Evolutionary conservation across 2,113 vertebrate species (phyloP).

Genomic region (Columbina picui): DNA sequence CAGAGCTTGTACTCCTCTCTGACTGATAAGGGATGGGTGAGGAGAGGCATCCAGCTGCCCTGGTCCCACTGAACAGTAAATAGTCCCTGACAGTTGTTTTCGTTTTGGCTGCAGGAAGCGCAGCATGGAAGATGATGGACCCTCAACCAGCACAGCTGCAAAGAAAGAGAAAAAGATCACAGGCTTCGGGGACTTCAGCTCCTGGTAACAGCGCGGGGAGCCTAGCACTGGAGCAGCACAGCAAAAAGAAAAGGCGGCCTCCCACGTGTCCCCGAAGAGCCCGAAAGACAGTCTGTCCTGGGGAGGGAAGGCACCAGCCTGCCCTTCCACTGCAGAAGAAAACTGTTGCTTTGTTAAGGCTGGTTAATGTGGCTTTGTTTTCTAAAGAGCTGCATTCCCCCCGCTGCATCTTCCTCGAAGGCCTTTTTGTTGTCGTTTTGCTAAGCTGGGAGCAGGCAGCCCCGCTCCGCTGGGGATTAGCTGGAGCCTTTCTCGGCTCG

Average conservation of each 20-base stretch:
- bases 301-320: conserved; percentile 15
- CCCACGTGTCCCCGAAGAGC: background rate
- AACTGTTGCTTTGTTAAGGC: conserved; percentile 46
- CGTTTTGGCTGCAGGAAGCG: conserved; percentile 83
- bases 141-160: conserved; percentile 83
- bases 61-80: background rate
- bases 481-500: background rate
- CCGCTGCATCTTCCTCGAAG: conserved; percentile 43
- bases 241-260: background rate
- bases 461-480: background rate
- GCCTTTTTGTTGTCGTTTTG: conserved; percentile 37
- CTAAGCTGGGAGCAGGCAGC: background rate
- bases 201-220: conserved; percentile 82
- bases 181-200: conserved; percentile 92
- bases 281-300: background rate
- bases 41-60: background rate
- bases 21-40: background rate
- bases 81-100: background rate
- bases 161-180: conserved; percentile 87
- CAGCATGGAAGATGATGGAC: conserved; percentile 71
- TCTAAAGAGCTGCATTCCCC: conserved; percentile 20
- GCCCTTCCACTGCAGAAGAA: background rate
- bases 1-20: background rate
- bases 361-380: conserved; percentile 67
- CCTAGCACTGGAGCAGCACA: conserved; percentile 10